Conservation (phyloP, 2,113 vertebrate genomes). For the Pionites leucogaster region DNA sequence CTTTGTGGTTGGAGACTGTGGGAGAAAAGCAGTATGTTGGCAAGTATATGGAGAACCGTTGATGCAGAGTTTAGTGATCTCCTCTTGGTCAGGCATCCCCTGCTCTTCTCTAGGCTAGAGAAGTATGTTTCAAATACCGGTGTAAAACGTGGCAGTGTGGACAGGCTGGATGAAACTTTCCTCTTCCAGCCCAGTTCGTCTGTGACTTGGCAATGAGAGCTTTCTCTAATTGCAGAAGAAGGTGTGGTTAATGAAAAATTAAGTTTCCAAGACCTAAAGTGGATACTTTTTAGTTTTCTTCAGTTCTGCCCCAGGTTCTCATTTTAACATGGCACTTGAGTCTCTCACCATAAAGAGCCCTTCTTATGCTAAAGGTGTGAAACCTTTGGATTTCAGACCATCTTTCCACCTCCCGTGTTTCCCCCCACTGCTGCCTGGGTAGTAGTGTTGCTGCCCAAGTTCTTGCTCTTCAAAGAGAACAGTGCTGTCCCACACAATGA, state of each 20-base stretch:
- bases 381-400: not conserved
- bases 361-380: not conserved
- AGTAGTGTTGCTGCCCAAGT: not conserved
- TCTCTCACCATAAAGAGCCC: not conserved
- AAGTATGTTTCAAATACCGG: rapidly evolving
- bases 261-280: not conserved
- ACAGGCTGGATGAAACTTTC: not conserved
- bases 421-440: not conserved
- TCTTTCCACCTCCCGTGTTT: not conserved
- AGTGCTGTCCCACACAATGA: constrained; percentile 4
- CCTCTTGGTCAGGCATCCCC: not conserved
- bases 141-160: not conserved
- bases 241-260: not conserved
- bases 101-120: not conserved
- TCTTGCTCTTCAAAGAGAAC: not conserved
- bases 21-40: not conserved
- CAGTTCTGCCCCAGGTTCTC: not conserved
- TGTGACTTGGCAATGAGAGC: not conserved
- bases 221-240: not conserved
- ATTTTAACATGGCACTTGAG: not conserved
- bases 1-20: not conserved
- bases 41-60: not conserved
- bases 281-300: not conserved
- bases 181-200: not conserved
- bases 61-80: not conserved